These are phyloP conservation scores for Macropodus opercularis DNA, from an alignment of 2,797 vertebrate genomes.

Conservation along the genomic window DNA sequence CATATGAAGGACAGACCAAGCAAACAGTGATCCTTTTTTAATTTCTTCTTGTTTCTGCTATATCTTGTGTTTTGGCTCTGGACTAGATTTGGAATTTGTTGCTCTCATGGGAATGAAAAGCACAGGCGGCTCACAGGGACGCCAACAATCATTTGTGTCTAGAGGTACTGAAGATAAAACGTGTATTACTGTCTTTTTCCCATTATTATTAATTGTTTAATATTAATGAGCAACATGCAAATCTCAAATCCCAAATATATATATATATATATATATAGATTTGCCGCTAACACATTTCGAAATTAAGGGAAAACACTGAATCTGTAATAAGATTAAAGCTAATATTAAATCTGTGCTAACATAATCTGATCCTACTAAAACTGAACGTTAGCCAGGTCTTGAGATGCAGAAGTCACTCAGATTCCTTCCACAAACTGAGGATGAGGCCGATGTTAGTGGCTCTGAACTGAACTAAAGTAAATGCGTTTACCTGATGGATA, in stretches of 20 bases:
- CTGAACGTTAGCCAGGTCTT: slow-evolving; percentile 30
- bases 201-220: slow-evolving; percentile 63
- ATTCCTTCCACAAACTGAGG: slow-evolving; percentile 32
- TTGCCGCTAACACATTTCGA: slow-evolving; percentile 55
- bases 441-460: too few relatives aligned
- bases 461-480: slow-evolving; percentile 20
- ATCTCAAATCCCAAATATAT: slow-evolving; percentile 74
- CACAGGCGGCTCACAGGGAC: slow-evolving; percentile 46
- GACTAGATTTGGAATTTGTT: slow-evolving; percentile 46
- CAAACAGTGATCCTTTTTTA: slow-evolving; percentile 75
- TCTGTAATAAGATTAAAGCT: slow-evolving; percentile 40
- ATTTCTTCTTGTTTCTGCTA: slow-evolving; percentile 68
- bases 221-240: slow-evolving; percentile 66
- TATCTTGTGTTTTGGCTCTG: slow-evolving; percentile 51
- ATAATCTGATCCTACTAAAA: slow-evolving; percentile 22
- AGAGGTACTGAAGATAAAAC: slow-evolving; percentile 50
- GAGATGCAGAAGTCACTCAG: slow-evolving; percentile 33
- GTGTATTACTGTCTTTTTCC: slow-evolving; percentile 50
- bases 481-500: slow-evolving; percentile 15
- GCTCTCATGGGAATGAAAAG: slow-evolving; percentile 54
- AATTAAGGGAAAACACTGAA: slow-evolving; percentile 48
- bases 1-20: slow-evolving; percentile 69
- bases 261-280: slow-evolving; percentile 40
- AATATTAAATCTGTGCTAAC: slow-evolving; percentile 31
- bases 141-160: slow-evolving; percentile 71